Percentiles rank a stretch among this genome's conserved stretches.
phyloP scores from a whole-genome alignment of 2,797 vertebrate genomes.

The Caiman crocodilus region DNA sequence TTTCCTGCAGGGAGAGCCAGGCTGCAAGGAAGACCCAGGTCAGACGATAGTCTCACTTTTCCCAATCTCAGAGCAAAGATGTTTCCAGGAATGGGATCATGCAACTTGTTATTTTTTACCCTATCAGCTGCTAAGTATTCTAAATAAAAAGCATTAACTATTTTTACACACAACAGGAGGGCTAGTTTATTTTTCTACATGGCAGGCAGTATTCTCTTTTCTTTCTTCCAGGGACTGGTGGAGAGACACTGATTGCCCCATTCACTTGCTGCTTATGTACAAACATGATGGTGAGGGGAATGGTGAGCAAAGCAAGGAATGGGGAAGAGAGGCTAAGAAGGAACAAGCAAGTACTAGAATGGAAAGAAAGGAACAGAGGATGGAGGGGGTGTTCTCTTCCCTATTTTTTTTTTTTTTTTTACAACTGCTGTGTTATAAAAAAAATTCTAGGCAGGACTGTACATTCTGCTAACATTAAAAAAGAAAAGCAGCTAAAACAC shows the following conservation, averaged over 20 bases:
- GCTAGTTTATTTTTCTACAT: neutral
- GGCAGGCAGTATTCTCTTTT: neutral
- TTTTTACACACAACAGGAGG: neutral
- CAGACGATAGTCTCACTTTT: neutral
- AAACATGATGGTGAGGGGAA: neutral
- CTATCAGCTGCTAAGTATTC: neutral
- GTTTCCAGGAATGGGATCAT: neutral
- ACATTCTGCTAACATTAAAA: constrained; percentile 20
- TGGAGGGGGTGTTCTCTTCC: constrained; percentile 31
- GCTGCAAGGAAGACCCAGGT: neutral
- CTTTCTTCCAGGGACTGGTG: neutral
- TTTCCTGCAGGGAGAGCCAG: neutral
- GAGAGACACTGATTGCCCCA: neutral
- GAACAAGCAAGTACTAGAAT: neutral
- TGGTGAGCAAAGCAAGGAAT: constrained; percentile 19
- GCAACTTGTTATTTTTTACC: neutral
- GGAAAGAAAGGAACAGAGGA: neutral
- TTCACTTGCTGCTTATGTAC: neutral
- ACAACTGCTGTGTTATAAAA: neutral
- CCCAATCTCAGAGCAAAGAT: constrained; percentile 11
- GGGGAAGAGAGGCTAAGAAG: neutral
- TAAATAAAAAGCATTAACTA: neutral
- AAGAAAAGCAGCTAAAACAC: constrained; percentile 26
- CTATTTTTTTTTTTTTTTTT: constrained; percentile 53
- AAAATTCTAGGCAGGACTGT: constrained; percentile 40